phyloP scores from a whole-genome alignment of 2,113 vertebrate species.

The Dunckerocampus dactyliophorus region DNA sequence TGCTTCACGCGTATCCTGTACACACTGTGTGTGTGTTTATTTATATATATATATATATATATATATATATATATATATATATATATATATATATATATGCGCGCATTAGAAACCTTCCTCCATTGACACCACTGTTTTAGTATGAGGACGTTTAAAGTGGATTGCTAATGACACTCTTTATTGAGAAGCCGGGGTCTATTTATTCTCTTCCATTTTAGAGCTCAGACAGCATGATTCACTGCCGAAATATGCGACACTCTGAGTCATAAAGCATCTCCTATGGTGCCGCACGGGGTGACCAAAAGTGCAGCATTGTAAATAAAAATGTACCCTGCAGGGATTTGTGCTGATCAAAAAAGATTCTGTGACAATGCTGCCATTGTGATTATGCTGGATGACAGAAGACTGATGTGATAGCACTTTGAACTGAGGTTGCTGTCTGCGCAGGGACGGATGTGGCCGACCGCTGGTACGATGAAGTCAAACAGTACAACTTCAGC shows the following conservation, averaged over 20 bases:
- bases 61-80: no score
- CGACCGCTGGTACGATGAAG: constrained; percentile 95
- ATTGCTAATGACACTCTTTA: constrained; percentile 5
- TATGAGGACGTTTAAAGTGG: constrained; percentile 2
- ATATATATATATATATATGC: no score
- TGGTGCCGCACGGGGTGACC: constrained; percentile 13
- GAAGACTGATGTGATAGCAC: constrained; percentile 8
- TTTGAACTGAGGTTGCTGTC: constrained; percentile 4
- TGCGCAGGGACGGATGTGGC: constrained; percentile 87
- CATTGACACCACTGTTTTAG: constrained; percentile 1
- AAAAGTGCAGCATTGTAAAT: constrained; percentile 14
- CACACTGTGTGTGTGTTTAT: no score
- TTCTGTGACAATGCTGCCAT: background rate
- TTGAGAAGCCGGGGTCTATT: constrained; percentile 55
- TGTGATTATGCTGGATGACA: constrained; percentile 10
- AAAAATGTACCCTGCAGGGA: constrained; percentile 1
- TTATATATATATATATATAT: no score
- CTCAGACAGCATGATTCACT: constrained; percentile 53
- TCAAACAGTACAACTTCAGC: constrained; percentile 93
- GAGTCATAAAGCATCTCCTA: constrained; percentile 39
- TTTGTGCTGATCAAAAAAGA: constrained; percentile 13
- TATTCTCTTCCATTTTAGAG: constrained; percentile 19
- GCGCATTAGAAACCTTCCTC: background rate
- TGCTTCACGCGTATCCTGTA: no score
- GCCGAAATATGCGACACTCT: constrained; percentile 47